Evolutionary conservation across 2,888 invertebrate species (phyloP), one percentile per base, ranked within the genome.

Genomic region (Uloborus plumipes): DNA sequence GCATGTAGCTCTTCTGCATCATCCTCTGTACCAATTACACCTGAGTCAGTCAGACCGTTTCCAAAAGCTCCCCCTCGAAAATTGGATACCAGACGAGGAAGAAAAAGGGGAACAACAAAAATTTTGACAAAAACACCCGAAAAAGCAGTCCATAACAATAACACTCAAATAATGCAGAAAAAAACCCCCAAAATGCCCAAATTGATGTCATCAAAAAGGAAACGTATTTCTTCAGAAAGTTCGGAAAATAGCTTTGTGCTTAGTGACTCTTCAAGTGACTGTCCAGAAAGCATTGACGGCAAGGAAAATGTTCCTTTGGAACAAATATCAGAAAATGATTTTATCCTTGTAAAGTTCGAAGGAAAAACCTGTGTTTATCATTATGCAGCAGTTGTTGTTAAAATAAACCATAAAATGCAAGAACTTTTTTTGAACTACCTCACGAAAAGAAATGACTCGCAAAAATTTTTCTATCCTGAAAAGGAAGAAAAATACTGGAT

Each of bases 401-500:
- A 59, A 59, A 20, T 59, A 59, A 59, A 59, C 20, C 2, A 22
- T 20, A 22, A 22, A 4, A 22, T 22, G 22, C 6, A 22, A 59
- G 59, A 18, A 59, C 59, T 59, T 59, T 20, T 59, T n/a, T 4
- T 20, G n/a, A 59, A 11, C n/a, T 59, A 59, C 18, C 20, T 59
- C 2, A 59, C 20, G 2, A 59, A 59, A 59, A 59, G 14, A 59
- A 22, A 22, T 20, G n/a, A 22, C 22, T 59, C n/a, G 0, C 59
- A 59, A 59, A 59, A 59, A 15, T 59, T 59, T 59, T n/a, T 59
- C 7, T 59, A 20, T 59, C 13, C 20, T 59, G 59, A 59, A 20
- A 59, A 59, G 18, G 59, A 18, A 59, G 59, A 59, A 59, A 59
- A 59, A 59, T 59, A 59, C 59, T 59, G 20, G 59, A 59, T 22